These are phyloP conservation scores for Brotula barbata DNA, from an alignment of 2,797 vertebrate genomes.

Conservation along the genomic window DNA sequence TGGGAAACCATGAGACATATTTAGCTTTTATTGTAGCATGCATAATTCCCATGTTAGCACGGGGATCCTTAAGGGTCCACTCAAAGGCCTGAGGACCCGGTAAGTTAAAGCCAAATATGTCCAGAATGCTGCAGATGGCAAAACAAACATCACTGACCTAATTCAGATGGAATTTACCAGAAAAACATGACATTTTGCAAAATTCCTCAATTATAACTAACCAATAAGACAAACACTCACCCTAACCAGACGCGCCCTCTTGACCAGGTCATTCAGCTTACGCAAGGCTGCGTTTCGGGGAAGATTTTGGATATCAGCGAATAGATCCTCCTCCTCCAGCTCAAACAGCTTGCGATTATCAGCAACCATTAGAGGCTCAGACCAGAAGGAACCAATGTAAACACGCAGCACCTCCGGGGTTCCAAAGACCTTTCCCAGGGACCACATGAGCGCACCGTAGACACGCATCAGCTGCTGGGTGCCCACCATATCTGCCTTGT, in stretches of 20 bases:
- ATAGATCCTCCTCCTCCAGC: slow-evolving; percentile 92
- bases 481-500: slow-evolving; percentile 95
- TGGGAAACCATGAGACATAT: no score
- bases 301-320: slow-evolving; percentile 90
- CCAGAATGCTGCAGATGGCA: no score
- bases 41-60: no score
- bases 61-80: no score
- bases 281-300: slow-evolving; percentile 89
- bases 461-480: slow-evolving; percentile 96
- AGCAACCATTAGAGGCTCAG: slow-evolving; percentile 87
- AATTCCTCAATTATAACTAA: no score
- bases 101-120: no score
- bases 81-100: no score
- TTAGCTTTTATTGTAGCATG: no score
- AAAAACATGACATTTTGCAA: no score
- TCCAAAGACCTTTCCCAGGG: slow-evolving; percentile 90
- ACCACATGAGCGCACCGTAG: slow-evolving; percentile 96
- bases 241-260: slow-evolving; percentile 89
- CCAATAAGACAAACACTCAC: slow-evolving; percentile 68
- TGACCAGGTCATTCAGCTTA: slow-evolving; percentile 93
- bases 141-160: no score
- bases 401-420: slow-evolving; percentile 93
- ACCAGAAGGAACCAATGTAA: slow-evolving; percentile 96
- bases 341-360: slow-evolving; percentile 91
- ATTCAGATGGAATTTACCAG: no score